Evolutionary conservation across 2,113 vertebrate species (phyloP), one percentile per base, ranked within the genome.

Genomic region (Caretta caretta): DNA sequence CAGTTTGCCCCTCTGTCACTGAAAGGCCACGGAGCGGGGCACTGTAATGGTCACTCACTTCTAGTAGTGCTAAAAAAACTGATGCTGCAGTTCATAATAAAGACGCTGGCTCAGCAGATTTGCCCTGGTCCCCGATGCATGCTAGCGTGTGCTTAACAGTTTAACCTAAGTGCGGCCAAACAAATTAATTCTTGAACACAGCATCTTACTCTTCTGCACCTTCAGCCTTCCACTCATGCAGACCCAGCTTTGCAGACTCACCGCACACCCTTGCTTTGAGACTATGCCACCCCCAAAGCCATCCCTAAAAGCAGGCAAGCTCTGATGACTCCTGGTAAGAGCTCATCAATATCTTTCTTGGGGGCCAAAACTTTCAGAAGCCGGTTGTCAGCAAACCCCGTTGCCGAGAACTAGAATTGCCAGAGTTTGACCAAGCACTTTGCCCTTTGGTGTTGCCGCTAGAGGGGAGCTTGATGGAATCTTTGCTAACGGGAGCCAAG

Each of bases 401-500:
- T 54, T 53, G 75, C 80, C 16, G 1, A 24, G 17, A 27, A 4
- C 49, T 35, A 8, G n/a, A 38, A 16, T 8, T 48, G 10, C 69
- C 27, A 42, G 90, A 13, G 10, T 87, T 48, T 53, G 80, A 88
- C 46, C 0, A 7, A 75, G 84, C 53, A 1, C 1, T 3, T 0
- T 10, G 91, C 83, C 88, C 90, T 90, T 93, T 96, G 91, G 88
- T 84, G 65, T 90, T 6, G 84, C 93, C 46, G 78, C 90, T 62
- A 72, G 62, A 94, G 89, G 4, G 0, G 1, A 62, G 80, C 38
- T 17, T 42, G 48, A 65, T 56, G 92, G 94, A 72, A 49, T 95
- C 87, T 80, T 90, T 93, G 92, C 79, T 75, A 95, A 92, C 90
- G 94, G 97, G 93, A 96, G 97, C 49, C 51, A 94, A 96, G 95